Evolutionary conservation across 2,113 vertebrate species (phyloP), one percentile per base, ranked within the genome.

Genomic region (Perca schrenkii): DNA sequence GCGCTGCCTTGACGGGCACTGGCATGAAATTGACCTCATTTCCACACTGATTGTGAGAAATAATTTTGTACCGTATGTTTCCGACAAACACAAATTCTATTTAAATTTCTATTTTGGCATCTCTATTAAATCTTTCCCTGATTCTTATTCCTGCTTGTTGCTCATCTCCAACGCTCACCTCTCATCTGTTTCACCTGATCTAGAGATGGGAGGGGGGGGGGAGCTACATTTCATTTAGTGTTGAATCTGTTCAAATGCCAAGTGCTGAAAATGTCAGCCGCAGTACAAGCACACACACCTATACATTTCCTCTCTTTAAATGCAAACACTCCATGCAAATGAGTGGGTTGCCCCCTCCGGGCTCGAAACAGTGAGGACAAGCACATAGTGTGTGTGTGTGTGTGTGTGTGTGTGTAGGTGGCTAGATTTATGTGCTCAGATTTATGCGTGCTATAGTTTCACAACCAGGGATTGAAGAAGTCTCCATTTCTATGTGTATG

Each of bases 391-490:
- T 62, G 52, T 17, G 31, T 57, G 47, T 47, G 53, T 50, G 46
- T 78, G 65, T 65, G 57, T 73, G 61, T 49, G 65, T 71, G 58
- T 43, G 10, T 81, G 78, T 40, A 17, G 25, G 74, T 69, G 68
- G 16, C 61, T 70, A 43, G 88, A 90, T 92, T 92, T 89, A 92
- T 91, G 80, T 86, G 71, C 76, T 80, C 66, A 83, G 77, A 92
- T 93, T 93, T 93, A 93, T 94, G 83, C 83, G 49, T 71, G 25
- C 85, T 85, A 90, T 82, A 87, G 84, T 88, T 92, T 82, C 85
- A 74, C 81, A 80, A 81, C 43, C 82, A 36, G 68, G 60, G 65
- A 83, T 22, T 81, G 64, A 83, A 80, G 79, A 86, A 91, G 88
- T 85, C 79, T 74, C 31, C 49, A 64, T 92, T 76, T 87, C 72